Evolutionary conservation across 1,140 invertebrate species (phyloP).

Genomic region (Subanguina moxae): DNA sequence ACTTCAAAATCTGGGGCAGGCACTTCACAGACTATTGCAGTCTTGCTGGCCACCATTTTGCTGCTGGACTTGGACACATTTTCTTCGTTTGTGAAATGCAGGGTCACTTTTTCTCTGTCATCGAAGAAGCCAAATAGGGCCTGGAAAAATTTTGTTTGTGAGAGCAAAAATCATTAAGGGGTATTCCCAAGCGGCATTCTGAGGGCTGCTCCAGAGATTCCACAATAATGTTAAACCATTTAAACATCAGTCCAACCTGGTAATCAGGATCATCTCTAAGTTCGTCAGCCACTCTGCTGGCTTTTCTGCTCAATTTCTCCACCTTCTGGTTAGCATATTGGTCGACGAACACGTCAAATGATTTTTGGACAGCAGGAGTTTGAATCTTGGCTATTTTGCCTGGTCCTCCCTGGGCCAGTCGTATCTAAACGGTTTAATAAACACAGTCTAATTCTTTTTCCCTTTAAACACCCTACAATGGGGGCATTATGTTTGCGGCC

Average conservation of each 20-base stretch:
- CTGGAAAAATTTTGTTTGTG: constrained; percentile 9
- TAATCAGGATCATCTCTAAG: constrained; percentile 39
- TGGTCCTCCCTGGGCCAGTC: neutral
- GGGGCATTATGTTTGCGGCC: constrained; percentile 26
- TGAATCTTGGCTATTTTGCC: constrained; percentile 7
- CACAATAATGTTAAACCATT: too few species aligned
- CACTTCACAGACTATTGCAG: neutral
- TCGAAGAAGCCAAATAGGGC: constrained; percentile 40
- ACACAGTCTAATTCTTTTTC: constrained; percentile 7
- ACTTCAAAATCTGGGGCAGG: constrained; percentile 13
- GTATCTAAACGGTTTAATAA: neutral
- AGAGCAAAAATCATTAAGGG: too few species aligned
- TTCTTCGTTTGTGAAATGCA: constrained; percentile 33
- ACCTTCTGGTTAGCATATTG: neutral
- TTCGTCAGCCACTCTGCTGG: constrained; percentile 32
- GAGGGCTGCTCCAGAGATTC: too few species aligned
- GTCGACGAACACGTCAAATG: constrained; percentile 37
- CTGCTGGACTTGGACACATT: constrained; percentile 17
- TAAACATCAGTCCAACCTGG: constrained; percentile 28
- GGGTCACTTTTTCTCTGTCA: constrained; percentile 26
- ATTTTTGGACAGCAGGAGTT: constrained; percentile 2
- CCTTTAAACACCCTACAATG: constrained; percentile 20
- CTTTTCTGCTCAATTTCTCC: neutral
- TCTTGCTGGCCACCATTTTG: neutral
- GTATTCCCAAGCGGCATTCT: too few species aligned